Evolutionary conservation across 1,140 invertebrate genomes (phyloP), one percentile per base, ranked within the genome.

Genomic region (Zaprionus inermis): DNA sequence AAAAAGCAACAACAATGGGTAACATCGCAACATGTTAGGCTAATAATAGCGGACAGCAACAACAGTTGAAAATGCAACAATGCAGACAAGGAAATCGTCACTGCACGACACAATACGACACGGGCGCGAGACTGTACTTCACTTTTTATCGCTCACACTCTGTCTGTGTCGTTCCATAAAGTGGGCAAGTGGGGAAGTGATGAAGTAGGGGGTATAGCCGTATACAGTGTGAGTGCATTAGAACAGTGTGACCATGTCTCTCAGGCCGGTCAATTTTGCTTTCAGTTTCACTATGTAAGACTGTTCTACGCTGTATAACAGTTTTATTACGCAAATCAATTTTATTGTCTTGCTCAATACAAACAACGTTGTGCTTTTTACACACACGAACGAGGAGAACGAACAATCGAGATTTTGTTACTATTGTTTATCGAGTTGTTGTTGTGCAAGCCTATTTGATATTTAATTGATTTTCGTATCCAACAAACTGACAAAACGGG

Each of bases 51-150:
- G 57, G 71, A 57, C 64, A 75, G 24, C 51, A 68, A 46, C 20
- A 72, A 66, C 36, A 58, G 36, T 60, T 46, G 32, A 78, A 28
- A 28, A 55, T 74, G 75, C 72, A 78, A 74, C 72, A 75, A 78
- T 64, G 78, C 82, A 76, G 88, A 88, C 82, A 88, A 76, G 82
- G 82, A 86, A 85, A 88, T 76, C 56, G 72, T 78, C 76, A 81
- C 46, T 76, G 68, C 81, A 85, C 73, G 61, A 67, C 65, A 54
- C 58, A 70, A 63, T 30, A 51, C n/a, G n/a, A n/a, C 44, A 59
- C 36, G 72, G 18, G 78, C 63, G 36, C 82, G 79, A 44, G 72
- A 86, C 83, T 86, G 83, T 86, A 86, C 83, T 82, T 88, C 51
- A 77, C 63, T 76, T 77, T 64, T 64, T 30, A 3, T 54, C 12